Evolutionary conservation across 2,113 vertebrate genomes (phyloP).

Genomic region (Amphiprion ocellaris): DNA sequence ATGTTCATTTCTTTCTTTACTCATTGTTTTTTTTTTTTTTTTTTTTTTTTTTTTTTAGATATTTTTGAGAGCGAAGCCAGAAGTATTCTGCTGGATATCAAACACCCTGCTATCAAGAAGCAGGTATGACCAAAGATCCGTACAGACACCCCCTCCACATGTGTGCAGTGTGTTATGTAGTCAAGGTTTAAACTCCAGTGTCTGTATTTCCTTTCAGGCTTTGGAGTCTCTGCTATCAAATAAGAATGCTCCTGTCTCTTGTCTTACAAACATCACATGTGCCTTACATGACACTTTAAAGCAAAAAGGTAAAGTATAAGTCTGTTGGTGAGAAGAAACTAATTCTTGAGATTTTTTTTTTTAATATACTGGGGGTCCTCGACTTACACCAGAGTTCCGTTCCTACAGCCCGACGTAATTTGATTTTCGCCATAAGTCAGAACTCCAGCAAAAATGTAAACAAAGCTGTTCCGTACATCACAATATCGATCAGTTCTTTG

Average conservation of each 20-base stretch:
- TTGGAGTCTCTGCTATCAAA: conserved; percentile 92
- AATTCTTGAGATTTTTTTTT: background rate
- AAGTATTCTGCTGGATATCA: conserved; percentile 93
- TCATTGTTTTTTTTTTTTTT: conserved; percentile 47
- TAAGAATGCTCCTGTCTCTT: conserved; percentile 88
- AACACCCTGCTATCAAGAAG: conserved; percentile 95
- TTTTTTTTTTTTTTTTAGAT: conserved; percentile 79
- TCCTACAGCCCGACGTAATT: too few relatives aligned
- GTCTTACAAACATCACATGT: conserved; percentile 88
- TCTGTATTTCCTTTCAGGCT: conserved; percentile 84
- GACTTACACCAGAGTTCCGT: too few relatives aligned
- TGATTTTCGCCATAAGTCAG: too few relatives aligned
- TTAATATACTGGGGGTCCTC: too few relatives aligned
- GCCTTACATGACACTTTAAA: conserved; percentile 88
- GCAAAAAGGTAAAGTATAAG: conserved; percentile 86
- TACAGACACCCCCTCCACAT: too few relatives aligned
- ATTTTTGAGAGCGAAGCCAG: conserved; percentile 91
- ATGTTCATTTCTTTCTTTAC: background rate
- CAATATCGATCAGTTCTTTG: too few relatives aligned
- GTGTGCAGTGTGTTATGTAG: background rate
- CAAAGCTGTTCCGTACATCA: too few relatives aligned
- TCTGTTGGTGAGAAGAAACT: background rate
- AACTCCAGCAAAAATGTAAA: too few relatives aligned
- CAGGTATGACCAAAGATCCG: conserved; percentile 84
- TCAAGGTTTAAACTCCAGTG: background rate